Percentiles rank a stretch among this genome's conserved stretches.
Evolutionary conservation across 2,888 invertebrate species (phyloP).

Genomic region (Agrochola lota): DNA sequence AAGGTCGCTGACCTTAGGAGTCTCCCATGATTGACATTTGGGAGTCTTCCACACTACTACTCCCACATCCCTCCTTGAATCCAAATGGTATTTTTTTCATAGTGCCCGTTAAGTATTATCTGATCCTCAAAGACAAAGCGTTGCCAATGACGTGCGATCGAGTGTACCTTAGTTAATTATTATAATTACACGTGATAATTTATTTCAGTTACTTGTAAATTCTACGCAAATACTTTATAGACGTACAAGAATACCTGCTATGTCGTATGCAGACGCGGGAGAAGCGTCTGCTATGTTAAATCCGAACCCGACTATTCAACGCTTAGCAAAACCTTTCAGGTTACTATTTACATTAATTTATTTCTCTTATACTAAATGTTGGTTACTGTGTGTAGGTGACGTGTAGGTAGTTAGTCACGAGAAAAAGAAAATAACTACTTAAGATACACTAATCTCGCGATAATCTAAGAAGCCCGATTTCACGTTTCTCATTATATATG

Average conservation of each 20-base stretch:
- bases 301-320: constrained; percentile 65
- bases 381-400: too few species aligned
- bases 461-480: too few species aligned
- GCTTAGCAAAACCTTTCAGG: constrained; percentile 74
- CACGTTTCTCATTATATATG: too few species aligned
- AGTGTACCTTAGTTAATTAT: not conserved
- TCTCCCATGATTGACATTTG: not conserved
- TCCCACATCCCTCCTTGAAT: not conserved
- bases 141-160: not conserved
- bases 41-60: not conserved
- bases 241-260: constrained; percentile 72
- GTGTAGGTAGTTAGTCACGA: too few species aligned
- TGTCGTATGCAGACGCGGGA: constrained; percentile 83
- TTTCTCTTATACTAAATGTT: not conserved
- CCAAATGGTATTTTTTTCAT: not conserved
- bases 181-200: not conserved
- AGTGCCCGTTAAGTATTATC: too few species aligned
- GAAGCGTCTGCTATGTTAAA: constrained; percentile 78
- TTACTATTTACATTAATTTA: constrained; percentile 48
- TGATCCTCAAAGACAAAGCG: not conserved
- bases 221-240: constrained; percentile 77
- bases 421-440: too few species aligned
- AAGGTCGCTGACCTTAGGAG: not conserved
- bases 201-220: constrained; percentile 74
- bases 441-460: too few species aligned